phyloP scores from a whole-genome alignment of 2,888 invertebrate species.

The Drosophila atripex region DNA sequence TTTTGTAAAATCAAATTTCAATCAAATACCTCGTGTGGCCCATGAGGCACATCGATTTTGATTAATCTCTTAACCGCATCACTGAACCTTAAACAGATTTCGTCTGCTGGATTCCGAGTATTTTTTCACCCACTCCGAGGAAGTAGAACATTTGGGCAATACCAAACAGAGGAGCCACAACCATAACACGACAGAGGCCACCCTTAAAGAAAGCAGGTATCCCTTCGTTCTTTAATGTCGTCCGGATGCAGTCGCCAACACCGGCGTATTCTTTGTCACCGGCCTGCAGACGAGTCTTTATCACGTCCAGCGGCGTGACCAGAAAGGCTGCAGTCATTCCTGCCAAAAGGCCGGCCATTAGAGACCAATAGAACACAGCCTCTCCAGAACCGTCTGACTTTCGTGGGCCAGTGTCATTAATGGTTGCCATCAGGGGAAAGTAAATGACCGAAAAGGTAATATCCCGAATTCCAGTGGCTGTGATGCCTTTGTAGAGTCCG shows the following conservation, averaged over 20 bases:
- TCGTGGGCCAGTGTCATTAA: slow-evolving; percentile 92
- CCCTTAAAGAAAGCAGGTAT: slow-evolving; percentile 98
- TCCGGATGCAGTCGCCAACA: slow-evolving; percentile 91
- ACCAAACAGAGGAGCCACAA: slow-evolving; percentile 98
- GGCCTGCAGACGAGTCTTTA: slow-evolving; percentile 98
- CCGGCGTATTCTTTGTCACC: slow-evolving; percentile 93
- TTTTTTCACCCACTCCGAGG: slow-evolving; percentile 94
- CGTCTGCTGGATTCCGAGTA: slow-evolving; percentile 84
- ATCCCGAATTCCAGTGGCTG: slow-evolving; percentile 95
- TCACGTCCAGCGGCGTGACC: slow-evolving; percentile 98
- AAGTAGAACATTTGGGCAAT: slow-evolving; percentile 99
- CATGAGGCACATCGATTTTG: no score
- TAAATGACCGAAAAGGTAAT: slow-evolving; percentile 97
- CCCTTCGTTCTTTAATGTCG: slow-evolving; percentile 94
- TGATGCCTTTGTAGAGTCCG: slow-evolving; percentile 96
- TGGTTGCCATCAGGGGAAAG: slow-evolving; percentile 96
- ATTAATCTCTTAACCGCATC: neutral
- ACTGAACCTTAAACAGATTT: slow-evolving; percentile 32
- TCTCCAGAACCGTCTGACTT: slow-evolving; percentile 86
- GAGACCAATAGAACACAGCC: slow-evolving; percentile 96
- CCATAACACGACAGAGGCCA: slow-evolving; percentile 97
- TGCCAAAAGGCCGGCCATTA: slow-evolving; percentile 93
- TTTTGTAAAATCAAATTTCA: no score
- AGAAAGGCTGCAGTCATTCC: slow-evolving; percentile 92
- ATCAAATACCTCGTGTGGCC: no score